phyloP scores from a whole-genome alignment of 2,888 invertebrate species.

The Hemithea aestivaria region DNA sequence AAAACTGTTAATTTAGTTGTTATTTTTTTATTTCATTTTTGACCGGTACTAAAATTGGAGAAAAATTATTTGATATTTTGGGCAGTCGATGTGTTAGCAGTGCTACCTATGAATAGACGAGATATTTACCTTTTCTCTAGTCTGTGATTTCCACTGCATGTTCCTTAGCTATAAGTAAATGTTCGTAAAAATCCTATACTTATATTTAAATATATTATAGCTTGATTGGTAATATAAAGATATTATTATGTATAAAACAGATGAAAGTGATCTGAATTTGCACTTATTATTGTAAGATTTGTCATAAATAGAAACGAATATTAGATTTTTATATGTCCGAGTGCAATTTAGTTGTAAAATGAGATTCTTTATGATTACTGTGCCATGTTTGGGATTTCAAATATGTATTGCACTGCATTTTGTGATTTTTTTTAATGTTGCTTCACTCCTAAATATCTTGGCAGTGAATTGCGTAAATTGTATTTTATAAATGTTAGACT shows the following conservation, averaged over 20 bases:
- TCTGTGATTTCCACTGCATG: background rate
- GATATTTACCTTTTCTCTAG: no score
- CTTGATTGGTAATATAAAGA: slow-evolving; percentile 5
- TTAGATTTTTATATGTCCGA: slow-evolving; percentile 11
- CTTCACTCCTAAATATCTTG: slow-evolving; percentile 20
- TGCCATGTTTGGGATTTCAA: slow-evolving; percentile 56
- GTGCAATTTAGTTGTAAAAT: slow-evolving; percentile 56
- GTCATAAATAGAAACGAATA: no score
- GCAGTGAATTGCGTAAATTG: slow-evolving; percentile 29
- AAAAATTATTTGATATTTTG: no score
- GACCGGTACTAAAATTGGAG: no score
- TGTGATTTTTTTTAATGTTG: slow-evolving; percentile 26
- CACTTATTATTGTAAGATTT: no score
- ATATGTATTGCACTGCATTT: slow-evolving; percentile 35
- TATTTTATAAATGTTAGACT: no score
- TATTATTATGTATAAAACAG: slow-evolving; percentile 6
- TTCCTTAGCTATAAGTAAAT: slow-evolving; percentile 12
- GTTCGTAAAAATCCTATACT: slow-evolving; percentile 7
- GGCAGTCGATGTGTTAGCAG: no score
- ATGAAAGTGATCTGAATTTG: slow-evolving; percentile 1
- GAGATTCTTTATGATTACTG: slow-evolving; percentile 41
- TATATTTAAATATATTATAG: slow-evolving; percentile 7
- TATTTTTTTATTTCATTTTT: no score
- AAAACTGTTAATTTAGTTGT: no score
- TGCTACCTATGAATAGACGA: no score